Evolutionary conservation across 2,797 vertebrate species (phyloP), one percentile per base, ranked within the genome.

Genomic region (Centroberyx gerrardi): DNA sequence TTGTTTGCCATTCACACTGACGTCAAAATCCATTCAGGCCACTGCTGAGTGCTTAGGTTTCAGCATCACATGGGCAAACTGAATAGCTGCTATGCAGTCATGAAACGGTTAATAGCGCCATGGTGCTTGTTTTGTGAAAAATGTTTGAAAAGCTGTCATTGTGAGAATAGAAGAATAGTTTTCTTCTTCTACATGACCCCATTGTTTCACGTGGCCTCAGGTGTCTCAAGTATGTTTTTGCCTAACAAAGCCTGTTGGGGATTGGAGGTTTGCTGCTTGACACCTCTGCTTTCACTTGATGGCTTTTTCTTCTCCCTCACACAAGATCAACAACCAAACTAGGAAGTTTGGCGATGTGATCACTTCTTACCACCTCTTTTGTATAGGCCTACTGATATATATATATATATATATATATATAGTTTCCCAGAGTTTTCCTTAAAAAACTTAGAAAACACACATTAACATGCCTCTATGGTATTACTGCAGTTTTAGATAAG

Each of bases 21-120:
- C 33, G 2, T 65, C 48, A 52, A 15, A 51, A 14, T 42, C 31
- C n/a, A 36, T 36, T 36, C 5, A 55, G 27, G 15, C 31, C 42
- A n/a, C 27, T 54, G 22, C 33, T 51, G 42, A 52, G 31, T 18
- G 48, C 8, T 38, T 64, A 33, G 62, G 62, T 64, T 64, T 52
- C 31, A 64, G n/a, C 62, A 12, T 64, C 62, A 49, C 15, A n/a
- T 51, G 18, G 17, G 9, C 15, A 18, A 42, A 29, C 33, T 66
- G 31, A 54, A 53, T 15, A 12, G 36, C 31, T n/a, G 5, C 27
- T 36, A 29, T 8, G 13, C 5, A 12, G 28, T 49, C 36, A 33
- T 65, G 15, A 33, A 7, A 38, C 12, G 7, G 42, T 46, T 44
- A 38, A 27, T 36, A 53, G 63, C 17, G 9, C 12, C 6, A 17